Evolutionary conservation across 2,113 vertebrate species (phyloP).

Genomic region (Prionailurus viverrinus): DNA sequence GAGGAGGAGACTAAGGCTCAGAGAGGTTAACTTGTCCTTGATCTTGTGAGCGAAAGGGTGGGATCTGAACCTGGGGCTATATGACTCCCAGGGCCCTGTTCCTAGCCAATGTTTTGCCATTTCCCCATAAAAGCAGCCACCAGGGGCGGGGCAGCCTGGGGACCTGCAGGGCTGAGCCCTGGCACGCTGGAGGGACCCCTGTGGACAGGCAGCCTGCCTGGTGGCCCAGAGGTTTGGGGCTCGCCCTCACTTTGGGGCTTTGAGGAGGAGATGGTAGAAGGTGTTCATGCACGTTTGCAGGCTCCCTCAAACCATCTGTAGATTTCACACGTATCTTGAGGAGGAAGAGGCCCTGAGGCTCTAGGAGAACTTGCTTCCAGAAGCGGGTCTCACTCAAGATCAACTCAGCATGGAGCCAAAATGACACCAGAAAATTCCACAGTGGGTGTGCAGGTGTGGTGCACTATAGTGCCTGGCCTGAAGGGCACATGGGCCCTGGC

Average conservation of each 20-base stretch:
- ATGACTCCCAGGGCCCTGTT: neutral
- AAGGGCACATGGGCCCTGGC: neutral
- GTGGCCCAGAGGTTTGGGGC: too few species aligned
- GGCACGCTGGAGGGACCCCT: neutral
- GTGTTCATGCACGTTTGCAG: too few species aligned
- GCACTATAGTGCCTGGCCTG: neutral
- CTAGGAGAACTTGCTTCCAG: neutral
- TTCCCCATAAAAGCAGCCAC: neutral
- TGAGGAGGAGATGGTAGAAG: neutral
- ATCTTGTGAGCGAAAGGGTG: neutral
- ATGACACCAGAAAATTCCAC: neutral
- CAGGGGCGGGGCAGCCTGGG: fast-evolving
- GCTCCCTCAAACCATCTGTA: neutral
- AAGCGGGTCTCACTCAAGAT: neutral
- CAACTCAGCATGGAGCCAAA: neutral
- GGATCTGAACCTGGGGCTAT: neutral
- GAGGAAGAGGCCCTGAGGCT: neutral
- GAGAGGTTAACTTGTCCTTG: neutral
- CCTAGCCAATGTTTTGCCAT: neutral
- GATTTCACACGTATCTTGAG: neutral
- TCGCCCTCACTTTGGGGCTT: neutral
- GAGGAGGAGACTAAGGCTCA: neutral
- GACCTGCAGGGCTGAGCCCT: neutral
- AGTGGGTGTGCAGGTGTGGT: neutral
- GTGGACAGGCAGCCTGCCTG: neutral